Evolutionary conservation across 1,140 invertebrate genomes (phyloP), one percentile per base, ranked within the genome.

Genomic region (Heterodera schachtii): DNA sequence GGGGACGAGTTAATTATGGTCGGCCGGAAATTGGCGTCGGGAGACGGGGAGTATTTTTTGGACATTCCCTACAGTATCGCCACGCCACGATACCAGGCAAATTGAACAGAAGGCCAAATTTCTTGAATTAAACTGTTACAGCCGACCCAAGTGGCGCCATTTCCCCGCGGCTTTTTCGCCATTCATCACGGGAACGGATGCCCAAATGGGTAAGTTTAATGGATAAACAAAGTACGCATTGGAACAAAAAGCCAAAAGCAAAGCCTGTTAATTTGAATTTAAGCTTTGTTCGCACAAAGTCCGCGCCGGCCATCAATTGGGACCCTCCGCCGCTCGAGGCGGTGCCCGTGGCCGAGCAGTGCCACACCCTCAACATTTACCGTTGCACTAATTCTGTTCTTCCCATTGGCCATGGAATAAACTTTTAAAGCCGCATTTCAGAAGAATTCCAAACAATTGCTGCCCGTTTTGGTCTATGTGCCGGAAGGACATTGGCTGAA

Each of bases 361-460:
- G 80, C 73, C 73, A 78, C 71, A 81, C 80, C 47, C 73, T 81
- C 49, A 81, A 81, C 57, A 81, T 81, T 69, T 81, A 81, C 43
- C 71, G 80, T 0, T 81, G 80, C 47, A 4, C 77, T 31, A 11
- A 31, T 78, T 16, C 52, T 16, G 43, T 44, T 21, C 11, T 21
- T 43, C 52, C 73, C 73, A 49, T 75, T 75, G 7, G 52, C 7
- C 31, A 31, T 31, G 31, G 31, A 31, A 31, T 31, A 31, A 31
- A 31, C 31, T 31, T 41, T 60, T 49, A 52, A 8, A 52, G 8
- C 19, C 19, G n/a, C n/a, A 67, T 66, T 41, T 8, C n/a, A 75
- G 49, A 73, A 80, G 19, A 73, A 16, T 19, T 73, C 71, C 41
- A 73, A 76, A 21, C 66, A 47, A 69, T 57, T 78, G 41, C 71